phyloP scores from a whole-genome alignment of 2,113 vertebrate genomes.

The Prionailurus viverrinus region DNA sequence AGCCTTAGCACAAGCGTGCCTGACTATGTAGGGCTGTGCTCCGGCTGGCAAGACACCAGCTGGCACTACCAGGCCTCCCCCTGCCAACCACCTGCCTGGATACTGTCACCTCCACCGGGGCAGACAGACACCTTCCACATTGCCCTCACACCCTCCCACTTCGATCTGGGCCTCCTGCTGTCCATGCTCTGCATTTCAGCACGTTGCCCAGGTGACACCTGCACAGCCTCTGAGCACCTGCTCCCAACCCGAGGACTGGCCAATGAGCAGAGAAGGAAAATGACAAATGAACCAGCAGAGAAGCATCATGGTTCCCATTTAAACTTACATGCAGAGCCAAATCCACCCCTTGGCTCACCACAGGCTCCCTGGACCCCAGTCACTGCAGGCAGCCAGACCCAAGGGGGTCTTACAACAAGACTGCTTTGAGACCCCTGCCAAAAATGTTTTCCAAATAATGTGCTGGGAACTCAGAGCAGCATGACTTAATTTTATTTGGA shows the following conservation, averaged over 20 bases:
- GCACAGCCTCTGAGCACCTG: background rate
- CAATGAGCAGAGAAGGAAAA: background rate
- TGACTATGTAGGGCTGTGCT: background rate
- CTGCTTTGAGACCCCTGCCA: background rate
- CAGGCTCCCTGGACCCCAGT: background rate
- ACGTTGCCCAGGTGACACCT: background rate
- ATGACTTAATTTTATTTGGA: background rate
- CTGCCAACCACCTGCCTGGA: slow-evolving; percentile 57
- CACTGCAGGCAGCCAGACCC: background rate
- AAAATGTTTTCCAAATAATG: background rate
- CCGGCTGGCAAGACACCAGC: background rate
- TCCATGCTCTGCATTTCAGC: background rate
- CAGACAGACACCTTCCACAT: background rate
- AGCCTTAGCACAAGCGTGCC: background rate
- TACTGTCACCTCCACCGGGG: background rate
- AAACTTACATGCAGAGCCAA: background rate
- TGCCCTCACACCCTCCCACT: background rate
- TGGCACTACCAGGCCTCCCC: slow-evolving; percentile 13
- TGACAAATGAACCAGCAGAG: background rate
- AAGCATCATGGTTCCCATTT: background rate
- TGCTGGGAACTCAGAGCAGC: background rate
- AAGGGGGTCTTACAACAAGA: background rate
- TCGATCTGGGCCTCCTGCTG: background rate
- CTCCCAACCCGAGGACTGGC: background rate
- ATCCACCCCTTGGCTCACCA: background rate